Percentiles rank a stretch among this genome's conserved stretches.
These are phyloP conservation scores for Drosophila aldrichi DNA, from an alignment of 2,888 invertebrate genomes.

Conservation along the genomic window DNA sequence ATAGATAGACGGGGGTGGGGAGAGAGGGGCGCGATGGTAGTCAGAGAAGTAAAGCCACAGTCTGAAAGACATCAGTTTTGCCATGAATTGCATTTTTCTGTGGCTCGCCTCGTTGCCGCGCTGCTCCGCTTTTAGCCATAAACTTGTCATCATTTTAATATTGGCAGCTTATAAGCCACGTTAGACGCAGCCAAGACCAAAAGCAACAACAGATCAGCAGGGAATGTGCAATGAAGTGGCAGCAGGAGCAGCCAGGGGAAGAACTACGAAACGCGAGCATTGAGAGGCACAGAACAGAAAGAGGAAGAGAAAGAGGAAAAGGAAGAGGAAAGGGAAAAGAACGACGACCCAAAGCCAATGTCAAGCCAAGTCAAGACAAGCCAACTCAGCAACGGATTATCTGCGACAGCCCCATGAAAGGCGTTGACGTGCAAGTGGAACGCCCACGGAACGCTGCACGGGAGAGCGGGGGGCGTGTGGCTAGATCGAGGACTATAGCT, in stretches of 20 bases:
- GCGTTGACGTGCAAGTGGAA: slow-evolving; percentile 63
- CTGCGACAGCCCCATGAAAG: slow-evolving; percentile 73
- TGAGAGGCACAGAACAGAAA: not conserved
- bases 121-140: slow-evolving; percentile 41
- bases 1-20: too few species aligned
- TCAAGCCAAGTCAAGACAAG: slow-evolving; percentile 81
- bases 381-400: slow-evolving; percentile 80
- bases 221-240: slow-evolving; percentile 19
- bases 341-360: slow-evolving; percentile 76
- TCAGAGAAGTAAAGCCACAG: slow-evolving; percentile 54
- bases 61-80: slow-evolving; percentile 65
- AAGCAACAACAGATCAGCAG: slow-evolving; percentile 17
- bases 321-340: slow-evolving; percentile 14
- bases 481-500: slow-evolving; percentile 57
- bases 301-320: not conserved
- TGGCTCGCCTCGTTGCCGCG: not conserved
- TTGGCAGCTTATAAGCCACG: slow-evolving; percentile 81
- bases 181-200: slow-evolving; percentile 56
- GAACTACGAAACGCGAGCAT: not conserved
- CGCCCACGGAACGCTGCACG: slow-evolving; percentile 1
- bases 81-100: slow-evolving; percentile 77
- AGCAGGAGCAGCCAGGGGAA: not conserved
- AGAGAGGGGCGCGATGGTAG: too few species aligned
- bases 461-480: not conserved
- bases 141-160: slow-evolving; percentile 81